phyloP scores from a whole-genome alignment of 2,888 invertebrate genomes.

The Drosophila affinis region DNA sequence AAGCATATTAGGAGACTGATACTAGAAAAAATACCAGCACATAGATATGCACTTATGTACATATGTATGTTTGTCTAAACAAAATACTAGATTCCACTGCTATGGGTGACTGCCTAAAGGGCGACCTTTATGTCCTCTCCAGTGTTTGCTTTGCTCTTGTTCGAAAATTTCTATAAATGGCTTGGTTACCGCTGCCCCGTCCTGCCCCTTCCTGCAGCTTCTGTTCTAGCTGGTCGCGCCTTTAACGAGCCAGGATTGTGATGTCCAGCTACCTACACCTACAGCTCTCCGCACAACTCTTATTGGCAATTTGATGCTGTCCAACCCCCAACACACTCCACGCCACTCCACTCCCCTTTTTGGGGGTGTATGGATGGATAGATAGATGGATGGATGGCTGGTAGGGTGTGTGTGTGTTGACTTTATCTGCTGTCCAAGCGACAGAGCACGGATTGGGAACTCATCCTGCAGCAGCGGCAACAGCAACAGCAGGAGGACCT shows the following conservation, averaged over 20 bases:
- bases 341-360: neutral
- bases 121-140: neutral
- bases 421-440: constrained; percentile 57
- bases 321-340: too few relatives aligned
- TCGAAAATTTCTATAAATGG: constrained; percentile 68
- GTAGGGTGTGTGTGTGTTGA: constrained; percentile 59
- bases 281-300: constrained; percentile 1
- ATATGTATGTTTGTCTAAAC: neutral
- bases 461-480: constrained; percentile 26
- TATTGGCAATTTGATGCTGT: constrained; percentile 62
- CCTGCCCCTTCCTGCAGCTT: neutral
- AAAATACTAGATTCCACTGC: neutral
- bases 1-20: too few relatives aligned
- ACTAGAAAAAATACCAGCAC: neutral
- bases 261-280: constrained; percentile 15
- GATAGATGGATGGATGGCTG: too few relatives aligned
- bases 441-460: constrained; percentile 38
- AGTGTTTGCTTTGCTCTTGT: constrained; percentile 50
- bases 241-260: constrained; percentile 30
- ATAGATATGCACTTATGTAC: neutral
- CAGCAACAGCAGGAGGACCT: neutral
- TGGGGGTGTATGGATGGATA: too few relatives aligned
- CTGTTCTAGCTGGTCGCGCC: constrained; percentile 8
- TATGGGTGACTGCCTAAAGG: neutral
- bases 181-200: constrained; percentile 6